These are phyloP conservation scores for Epistrophella euchroma DNA, from an alignment of 2,888 invertebrate genomes.

Conservation along the genomic window DNA sequence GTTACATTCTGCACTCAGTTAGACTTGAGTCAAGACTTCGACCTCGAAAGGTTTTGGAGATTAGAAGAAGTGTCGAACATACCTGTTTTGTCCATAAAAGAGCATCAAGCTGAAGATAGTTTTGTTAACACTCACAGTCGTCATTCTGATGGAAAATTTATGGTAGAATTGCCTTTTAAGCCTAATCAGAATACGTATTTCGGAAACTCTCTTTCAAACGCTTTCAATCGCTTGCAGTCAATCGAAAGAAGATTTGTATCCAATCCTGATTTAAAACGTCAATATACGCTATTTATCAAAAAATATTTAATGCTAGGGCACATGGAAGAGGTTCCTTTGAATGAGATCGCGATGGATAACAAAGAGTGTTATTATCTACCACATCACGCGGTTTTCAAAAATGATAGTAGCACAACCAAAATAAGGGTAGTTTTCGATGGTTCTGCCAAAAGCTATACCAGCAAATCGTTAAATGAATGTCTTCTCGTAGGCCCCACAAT, in stretches of 20 bases:
- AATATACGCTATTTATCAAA: not conserved
- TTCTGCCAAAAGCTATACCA: slow-evolving; percentile 25
- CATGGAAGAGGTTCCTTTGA: slow-evolving; percentile 6
- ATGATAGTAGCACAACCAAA: no score
- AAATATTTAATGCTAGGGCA: slow-evolving; percentile 4
- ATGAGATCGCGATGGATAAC: not conserved
- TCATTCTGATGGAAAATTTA: not conserved
- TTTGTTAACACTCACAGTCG: slow-evolving; percentile 31
- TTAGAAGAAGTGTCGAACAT: not conserved
- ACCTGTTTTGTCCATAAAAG: not conserved
- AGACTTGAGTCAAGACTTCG: no score
- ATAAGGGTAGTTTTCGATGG: not conserved
- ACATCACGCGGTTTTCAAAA: slow-evolving; percentile 39
- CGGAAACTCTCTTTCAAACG: slow-evolving; percentile 6
- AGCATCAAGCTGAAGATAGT: slow-evolving; percentile 33
- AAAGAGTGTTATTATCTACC: slow-evolving; percentile 34
- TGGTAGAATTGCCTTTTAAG: not conserved
- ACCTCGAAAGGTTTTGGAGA: slow-evolving; percentile 14
- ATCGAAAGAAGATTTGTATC: slow-evolving; percentile 17
- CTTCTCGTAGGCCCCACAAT: slow-evolving; percentile 54
- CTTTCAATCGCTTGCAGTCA: slow-evolving; percentile 1
- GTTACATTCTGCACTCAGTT: no score
- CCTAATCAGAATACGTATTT: not conserved
- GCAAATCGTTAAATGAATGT: slow-evolving; percentile 43
- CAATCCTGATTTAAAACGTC: not conserved